Conservation (phyloP, 2,113 vertebrate genomes). For the Eonycteris spelaea region DNA sequence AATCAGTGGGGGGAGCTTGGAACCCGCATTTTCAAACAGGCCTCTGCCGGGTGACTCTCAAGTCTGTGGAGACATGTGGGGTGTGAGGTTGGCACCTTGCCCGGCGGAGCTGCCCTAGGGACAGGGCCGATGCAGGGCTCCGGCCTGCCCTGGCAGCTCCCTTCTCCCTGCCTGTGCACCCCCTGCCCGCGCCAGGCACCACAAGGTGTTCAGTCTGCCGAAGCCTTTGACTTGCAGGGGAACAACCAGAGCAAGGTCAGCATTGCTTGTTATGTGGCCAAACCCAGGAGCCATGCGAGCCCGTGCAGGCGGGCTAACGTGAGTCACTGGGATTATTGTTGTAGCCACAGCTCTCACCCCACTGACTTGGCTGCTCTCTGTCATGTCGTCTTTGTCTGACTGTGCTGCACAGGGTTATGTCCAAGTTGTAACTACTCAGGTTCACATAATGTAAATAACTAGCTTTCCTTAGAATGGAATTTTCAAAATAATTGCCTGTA, state of each 20-base stretch:
- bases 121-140: not conserved
- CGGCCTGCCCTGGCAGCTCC: rapidly evolving
- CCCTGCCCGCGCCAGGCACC: constrained; percentile 81
- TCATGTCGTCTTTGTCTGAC: too few species aligned
- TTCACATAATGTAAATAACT: too few species aligned
- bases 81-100: not conserved
- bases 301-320: too few species aligned
- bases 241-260: constrained; percentile 89
- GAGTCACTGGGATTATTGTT: too few species aligned
- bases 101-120: rapidly evolving
- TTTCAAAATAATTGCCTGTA: too few species aligned
- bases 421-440: too few species aligned
- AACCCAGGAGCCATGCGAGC: too few species aligned
- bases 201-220: constrained; percentile 90
- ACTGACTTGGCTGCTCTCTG: too few species aligned
- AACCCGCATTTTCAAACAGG: not conserved
- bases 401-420: too few species aligned
- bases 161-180: too few species aligned
- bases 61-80: not conserved
- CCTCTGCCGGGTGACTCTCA: not conserved
- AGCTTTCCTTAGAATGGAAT: too few species aligned
- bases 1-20: not conserved
- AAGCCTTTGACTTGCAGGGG: constrained; percentile 93
- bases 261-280: constrained; percentile 23
- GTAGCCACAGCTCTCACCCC: too few species aligned